A percentile compares a stretch with the other conserved stretches of the same genome.
Evolutionary conservation across 2,113 vertebrate species (phyloP).

Genomic region (Paraplagusia blochii): DNA sequence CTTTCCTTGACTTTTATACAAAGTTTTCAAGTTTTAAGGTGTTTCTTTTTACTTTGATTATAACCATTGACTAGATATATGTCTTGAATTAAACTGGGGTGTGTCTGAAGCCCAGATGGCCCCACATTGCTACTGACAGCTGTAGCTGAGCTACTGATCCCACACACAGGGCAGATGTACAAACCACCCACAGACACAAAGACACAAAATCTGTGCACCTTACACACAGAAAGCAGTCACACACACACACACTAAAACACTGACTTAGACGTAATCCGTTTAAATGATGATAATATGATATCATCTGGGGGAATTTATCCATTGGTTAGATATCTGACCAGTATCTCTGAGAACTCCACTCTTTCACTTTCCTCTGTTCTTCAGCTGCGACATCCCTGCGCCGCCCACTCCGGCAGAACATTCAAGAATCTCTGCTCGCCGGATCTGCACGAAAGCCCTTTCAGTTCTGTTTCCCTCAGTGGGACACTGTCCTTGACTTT

Average conservation of each 20-base stretch:
- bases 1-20: no score
- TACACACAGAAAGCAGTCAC: no score
- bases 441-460: constrained; percentile 26
- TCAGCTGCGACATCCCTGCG: constrained; percentile 10
- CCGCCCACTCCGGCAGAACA: constrained; percentile 32
- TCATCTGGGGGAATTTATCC: not conserved
- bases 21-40: no score
- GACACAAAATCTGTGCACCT: no score
- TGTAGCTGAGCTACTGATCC: constrained; percentile 34
- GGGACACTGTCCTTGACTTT: constrained; percentile 5
- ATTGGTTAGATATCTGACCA: not conserved
- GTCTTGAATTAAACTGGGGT: not conserved
- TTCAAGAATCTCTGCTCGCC: constrained; percentile 13
- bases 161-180: constrained; percentile 34
- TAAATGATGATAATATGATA: no score
- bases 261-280: not conserved
- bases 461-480: constrained; percentile 10
- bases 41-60: no score
- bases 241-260: no score
- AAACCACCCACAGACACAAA: constrained; percentile 1
- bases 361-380: constrained; percentile 8
- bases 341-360: not conserved
- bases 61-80: no score
- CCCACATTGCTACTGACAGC: constrained; percentile 35
- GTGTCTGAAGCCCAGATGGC: constrained; percentile 50